Evolutionary conservation across 1,140 invertebrate species (phyloP), one percentile per base, ranked within the genome.

Genomic region (Acromyrmex heyeri): DNA sequence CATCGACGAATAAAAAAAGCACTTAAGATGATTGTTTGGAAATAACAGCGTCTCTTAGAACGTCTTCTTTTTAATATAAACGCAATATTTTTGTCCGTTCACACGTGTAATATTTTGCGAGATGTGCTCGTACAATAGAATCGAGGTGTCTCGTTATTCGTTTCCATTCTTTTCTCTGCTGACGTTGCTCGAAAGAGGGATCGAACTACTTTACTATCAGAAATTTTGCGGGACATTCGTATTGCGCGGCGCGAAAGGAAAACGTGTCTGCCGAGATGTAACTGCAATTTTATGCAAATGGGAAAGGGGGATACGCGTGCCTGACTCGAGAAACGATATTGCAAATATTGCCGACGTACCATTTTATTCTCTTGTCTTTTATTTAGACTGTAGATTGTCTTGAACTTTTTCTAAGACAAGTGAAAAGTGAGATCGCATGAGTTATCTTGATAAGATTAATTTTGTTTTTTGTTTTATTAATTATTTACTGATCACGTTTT

Each of bases 251-350:
- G 55, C 44, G 79, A 70, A 75, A 83, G 79, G 79, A 75, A 75
- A 83, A 83, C 79, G 79, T 83, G 79, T 83, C 79, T 83, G 55
- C 69, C 69, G 24, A 83, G 79, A 83, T 83, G 79, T 83, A 83
- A 83, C 79, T 83, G 79, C 79, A 83, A 83, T 83, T 83, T 83
- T 83, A 83, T 83, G 79, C 69, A 83, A 83, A 83, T 83, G 55
- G 79, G 21, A 21, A 61, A 61, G 69, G 57, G 24, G 55, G 55
- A 75, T 75, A 83, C 38, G 79, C 79, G 24, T 83, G 79, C 69
- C 69, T 83, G 79, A 18, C 38, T 72, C 79, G 34, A 83, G 69
- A 55, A 75, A 73, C 69, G 69, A 83, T 83, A 83, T 83, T 75
- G 69, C 79, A 83, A 83, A 75, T 83, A 83, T 83, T 75, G 79